Evolutionary conservation across 2,113 vertebrate genomes (phyloP), one percentile per base, ranked within the genome.

Genomic region (Trogon melanurus): DNA sequence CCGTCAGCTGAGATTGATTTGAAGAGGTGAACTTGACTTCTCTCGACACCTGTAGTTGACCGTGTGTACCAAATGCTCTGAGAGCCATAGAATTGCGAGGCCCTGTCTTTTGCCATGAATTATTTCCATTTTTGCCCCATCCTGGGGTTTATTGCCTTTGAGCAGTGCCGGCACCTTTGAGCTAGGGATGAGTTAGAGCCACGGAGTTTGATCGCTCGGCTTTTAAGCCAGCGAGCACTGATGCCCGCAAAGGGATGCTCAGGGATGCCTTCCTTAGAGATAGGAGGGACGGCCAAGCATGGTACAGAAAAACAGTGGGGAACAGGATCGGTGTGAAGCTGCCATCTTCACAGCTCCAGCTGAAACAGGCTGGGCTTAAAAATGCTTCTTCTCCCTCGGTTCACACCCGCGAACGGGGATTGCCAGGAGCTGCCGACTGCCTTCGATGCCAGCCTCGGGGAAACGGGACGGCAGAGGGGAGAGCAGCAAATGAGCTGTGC

Each of bases 401-500:
- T 93, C 93, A 47, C 78, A 94, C 93, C 88, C n/a, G 7, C 12
- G 3, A 83, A 71, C 0, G 2, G 79, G 93, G 92, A 94, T 97
- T 88, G 70, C 95, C 76, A 75, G 91, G 85, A 94, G 88, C 94
- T 9, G 0, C 94, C 10, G 0, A n/a, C 74, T 2, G 41, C 36
- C 92, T 95, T 83, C 91, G 83, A 57, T 83, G 82, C 85, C 91
- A 80, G 89, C 92, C 71, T 78, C 3, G 0, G 81, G 82, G 81
- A 70, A 51, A n/a, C 0, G 0, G 30, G 76, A 79, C 13, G 79
- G 82, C 76, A 76, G 75, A 83, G 22, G 60, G 85, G 67, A 95
- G 93, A 92, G 91, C 60, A 54, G 91, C 88, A 96, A 97, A 96
- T 94, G 94, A 97, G 86, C 76, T 93, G 13, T 95, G 93, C 86